Evolutionary conservation across 2,113 vertebrate genomes (phyloP), one percentile per base, ranked within the genome.

Genomic region (Eretmochelys imbricata): DNA sequence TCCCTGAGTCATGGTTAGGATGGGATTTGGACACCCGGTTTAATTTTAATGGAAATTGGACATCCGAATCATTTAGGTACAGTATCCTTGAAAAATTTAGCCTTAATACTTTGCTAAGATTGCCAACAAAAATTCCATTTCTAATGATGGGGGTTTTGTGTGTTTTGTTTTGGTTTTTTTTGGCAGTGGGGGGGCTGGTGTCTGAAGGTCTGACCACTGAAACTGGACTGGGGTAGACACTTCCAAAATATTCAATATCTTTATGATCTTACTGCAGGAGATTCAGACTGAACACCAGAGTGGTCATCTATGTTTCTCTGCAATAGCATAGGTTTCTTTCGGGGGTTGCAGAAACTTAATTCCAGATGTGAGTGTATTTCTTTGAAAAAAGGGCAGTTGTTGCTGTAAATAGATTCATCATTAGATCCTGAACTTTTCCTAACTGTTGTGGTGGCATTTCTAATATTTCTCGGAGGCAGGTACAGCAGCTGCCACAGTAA

Each of bases 371-470:
- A 2, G 0, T 46, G 72, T 20, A 86, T 46, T 22, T 90, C 80
- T 92, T 80, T 65, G 76, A 84, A 55, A 90, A 81, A 5, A 91
- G 46, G 95, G 31, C 95, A 95, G 94, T 91, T 91, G 92, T 85
- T 93, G 48, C 96, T 65, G 22, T 95, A 89, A 92, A 95, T 25
- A 12, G 53, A 53, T 94, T 69, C 42, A 69, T 93, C 94, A 93
- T 79, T 80, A 80, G 48, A 76, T 83, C 51, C 79, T 96, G 95
- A 97, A 94, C 94, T 97, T 97, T 85, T 80, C 93, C 89, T 95
- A 90, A 95, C 84, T 69, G 51, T 8, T 83, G 35, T 81, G 65
- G 42, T 96, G 95, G 75, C 83, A 92, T 98, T 97, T 97, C 89
- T 93, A 54, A 24, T 89, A 85, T 96, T 96, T 97, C 97, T 97